Percentiles rank a stretch among this genome's conserved stretches.
phyloP scores from a whole-genome alignment of 2,797 vertebrate species.

The Acanthornis magna region DNA sequence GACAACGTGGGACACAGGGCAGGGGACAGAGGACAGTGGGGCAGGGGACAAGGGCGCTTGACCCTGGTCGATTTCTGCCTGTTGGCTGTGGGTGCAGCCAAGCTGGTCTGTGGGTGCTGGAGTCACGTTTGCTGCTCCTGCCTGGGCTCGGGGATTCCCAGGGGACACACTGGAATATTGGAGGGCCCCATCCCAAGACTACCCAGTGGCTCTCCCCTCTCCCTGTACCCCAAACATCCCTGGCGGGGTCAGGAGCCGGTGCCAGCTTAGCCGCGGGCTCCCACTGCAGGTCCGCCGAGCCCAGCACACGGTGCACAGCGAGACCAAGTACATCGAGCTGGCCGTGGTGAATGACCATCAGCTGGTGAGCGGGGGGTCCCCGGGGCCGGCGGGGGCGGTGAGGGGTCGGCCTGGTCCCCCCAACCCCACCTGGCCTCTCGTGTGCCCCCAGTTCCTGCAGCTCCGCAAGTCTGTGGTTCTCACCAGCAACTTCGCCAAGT shows the following conservation, averaged over 20 bases:
- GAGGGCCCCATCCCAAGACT: background rate
- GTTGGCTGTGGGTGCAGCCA: accelerated
- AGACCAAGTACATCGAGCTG: conserved; percentile 97
- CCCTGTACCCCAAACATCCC: background rate
- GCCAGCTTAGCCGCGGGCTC: background rate
- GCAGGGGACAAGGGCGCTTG: background rate
- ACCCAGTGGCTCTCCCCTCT: accelerated
- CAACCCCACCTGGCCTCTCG: background rate
- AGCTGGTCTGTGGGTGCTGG: background rate
- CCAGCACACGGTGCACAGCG: conserved; percentile 89
- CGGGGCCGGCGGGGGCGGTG: accelerated
- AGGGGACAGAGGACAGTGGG: too few relatives aligned
- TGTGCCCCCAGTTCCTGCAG: conserved; percentile 82
- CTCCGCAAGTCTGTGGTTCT: conserved; percentile 86
- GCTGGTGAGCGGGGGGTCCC: conserved; percentile 77
- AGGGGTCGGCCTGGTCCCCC: background rate
- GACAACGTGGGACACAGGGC: background rate
- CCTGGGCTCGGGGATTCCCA: background rate
- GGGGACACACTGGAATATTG: accelerated
- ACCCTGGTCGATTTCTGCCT: background rate
- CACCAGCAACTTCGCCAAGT: conserved; percentile 95
- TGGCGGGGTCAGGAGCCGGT: background rate
- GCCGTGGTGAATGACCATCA: conserved; percentile 93
- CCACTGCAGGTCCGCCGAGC: conserved; percentile 82
- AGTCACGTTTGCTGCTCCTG: background rate